Evolutionary conservation across 2,113 vertebrate species (phyloP).

Genomic region (Leucoraja erinaceus): DNA sequence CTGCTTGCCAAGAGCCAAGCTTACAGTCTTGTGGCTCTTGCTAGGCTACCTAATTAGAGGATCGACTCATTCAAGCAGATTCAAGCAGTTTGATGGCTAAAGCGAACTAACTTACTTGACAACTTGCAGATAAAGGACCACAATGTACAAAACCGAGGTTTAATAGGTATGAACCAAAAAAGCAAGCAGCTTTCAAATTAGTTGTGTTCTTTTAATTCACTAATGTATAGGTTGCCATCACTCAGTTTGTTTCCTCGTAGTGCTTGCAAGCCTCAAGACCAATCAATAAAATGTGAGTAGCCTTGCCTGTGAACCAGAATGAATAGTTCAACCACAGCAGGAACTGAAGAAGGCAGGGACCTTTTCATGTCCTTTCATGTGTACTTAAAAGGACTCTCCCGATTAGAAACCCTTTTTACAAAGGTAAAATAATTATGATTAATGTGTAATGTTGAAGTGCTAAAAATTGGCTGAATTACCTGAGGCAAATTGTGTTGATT

Average conservation of each 20-base stretch:
- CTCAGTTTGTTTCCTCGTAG: neutral
- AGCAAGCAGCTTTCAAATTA: slow-evolving; percentile 1
- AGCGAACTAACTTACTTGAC: neutral
- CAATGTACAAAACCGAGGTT: neutral
- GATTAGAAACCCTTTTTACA: slow-evolving; percentile 13
- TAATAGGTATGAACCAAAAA: neutral
- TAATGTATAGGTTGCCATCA: neutral
- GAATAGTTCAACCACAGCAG: neutral
- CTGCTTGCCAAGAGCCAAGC: neutral
- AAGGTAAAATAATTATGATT: slow-evolving; percentile 37
- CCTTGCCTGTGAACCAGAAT: slow-evolving; percentile 28
- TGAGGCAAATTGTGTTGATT: slow-evolving; percentile 14
- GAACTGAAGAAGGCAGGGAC: neutral
- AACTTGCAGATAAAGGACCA: neutral
- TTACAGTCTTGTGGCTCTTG: neutral
- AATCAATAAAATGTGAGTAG: slow-evolving; percentile 29
- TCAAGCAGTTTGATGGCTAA: neutral
- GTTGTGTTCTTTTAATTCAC: neutral
- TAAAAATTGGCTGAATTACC: slow-evolving; percentile 5
- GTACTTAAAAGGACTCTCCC: slow-evolving; percentile 28
- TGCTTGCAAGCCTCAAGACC: neutral
- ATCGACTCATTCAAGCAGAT: neutral
- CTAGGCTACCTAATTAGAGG: neutral
- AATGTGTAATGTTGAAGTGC: neutral
- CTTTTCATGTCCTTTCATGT: slow-evolving; percentile 35